Conservation (phyloP, 2,797 vertebrate genomes). For the Sebastes cheni region DNA sequence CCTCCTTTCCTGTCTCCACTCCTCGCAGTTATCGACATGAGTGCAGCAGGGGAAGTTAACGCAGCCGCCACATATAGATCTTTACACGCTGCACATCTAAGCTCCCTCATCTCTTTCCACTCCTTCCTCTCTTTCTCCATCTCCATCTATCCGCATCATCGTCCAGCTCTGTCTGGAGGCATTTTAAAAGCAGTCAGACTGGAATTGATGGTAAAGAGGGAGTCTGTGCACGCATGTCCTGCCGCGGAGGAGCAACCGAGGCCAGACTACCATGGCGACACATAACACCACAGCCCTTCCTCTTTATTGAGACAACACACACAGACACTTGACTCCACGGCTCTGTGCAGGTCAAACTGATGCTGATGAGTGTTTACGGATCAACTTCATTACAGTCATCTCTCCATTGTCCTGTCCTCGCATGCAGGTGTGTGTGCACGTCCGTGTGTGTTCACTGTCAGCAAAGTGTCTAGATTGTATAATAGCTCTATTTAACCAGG, state of each 20-base stretch:
- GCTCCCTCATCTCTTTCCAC: neutral
- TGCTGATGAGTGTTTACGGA: conserved; percentile 48
- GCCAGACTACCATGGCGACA: conserved; percentile 28
- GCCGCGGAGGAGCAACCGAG: neutral
- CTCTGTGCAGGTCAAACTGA: conserved; percentile 10
- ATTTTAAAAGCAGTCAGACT: conserved; percentile 39
- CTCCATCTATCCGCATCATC: neutral
- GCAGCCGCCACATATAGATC: conserved; percentile 48
- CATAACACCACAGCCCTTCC: conserved; percentile 25
- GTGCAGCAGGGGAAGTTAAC: conserved; percentile 50
- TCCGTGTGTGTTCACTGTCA: neutral
- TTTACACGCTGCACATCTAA: neutral
- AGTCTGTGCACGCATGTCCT: neutral
- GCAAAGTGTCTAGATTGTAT: neutral
- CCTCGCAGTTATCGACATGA: conserved; percentile 37
- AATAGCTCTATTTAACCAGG: neutral
- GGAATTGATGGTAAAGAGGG: conserved; percentile 34
- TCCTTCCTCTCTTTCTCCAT: neutral
- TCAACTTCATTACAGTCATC: conserved; percentile 25
- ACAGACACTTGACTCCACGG: neutral
- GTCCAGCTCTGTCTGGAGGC: conserved; percentile 14
- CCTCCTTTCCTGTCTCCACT: conserved; percentile 2
- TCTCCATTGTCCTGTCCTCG: neutral
- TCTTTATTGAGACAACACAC: conserved; percentile 47
- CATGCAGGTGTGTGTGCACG: neutral